Evolutionary conservation across 2,797 vertebrate species (phyloP), one percentile per base, ranked within the genome.

Genomic region (Gila robusta): DNA sequence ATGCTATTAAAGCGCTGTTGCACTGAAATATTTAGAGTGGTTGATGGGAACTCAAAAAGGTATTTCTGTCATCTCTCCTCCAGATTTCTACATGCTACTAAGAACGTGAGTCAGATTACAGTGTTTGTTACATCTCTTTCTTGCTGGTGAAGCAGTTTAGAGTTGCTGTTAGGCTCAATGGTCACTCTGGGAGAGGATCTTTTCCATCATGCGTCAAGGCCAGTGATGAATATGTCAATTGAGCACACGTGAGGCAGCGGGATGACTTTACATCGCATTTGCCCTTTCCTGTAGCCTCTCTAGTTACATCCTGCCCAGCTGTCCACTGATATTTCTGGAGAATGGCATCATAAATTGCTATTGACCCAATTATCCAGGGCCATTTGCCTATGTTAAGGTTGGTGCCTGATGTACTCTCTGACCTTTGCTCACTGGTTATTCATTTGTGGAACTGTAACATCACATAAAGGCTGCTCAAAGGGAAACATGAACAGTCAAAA

Each of bases 321-420:
- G 91, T 87, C 92, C 84, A 28, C 26, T 26, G 82, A 88, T 90
- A 93, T 92, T 94, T 91, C 87, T 82, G 86, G 89, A 92, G 83
- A 88, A 88, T 67, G 91, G 91, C 86, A 88, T 89, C 88, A 88
- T 86, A 83, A 91, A 91, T 88, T 89, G 81, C 72, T 90, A 91
- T 87, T 88, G 89, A 82, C 88, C 88, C 87, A 90, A 91, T 93
- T 89, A 93, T 79, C 28, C 72, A 87, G 79, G 77, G 77, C 49
- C 54, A 66, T 49, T 37, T 59, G 41, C 41, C 76, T 21, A 70
- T 86, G 86, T 82, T 90, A 78, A 82, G 72, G 74, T 37, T 74
- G 5, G n/a, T 59, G 62, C 28, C 44, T 79, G 44, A 47, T 23
- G 37, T 44, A 86, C 71, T 44, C 59, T 2, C 56, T 89, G 78